Percentiles rank a stretch among this genome's conserved stretches.
Evolutionary conservation across 2,797 vertebrate genomes (phyloP).

Genomic region (Gadopsis bispinosus): DNA sequence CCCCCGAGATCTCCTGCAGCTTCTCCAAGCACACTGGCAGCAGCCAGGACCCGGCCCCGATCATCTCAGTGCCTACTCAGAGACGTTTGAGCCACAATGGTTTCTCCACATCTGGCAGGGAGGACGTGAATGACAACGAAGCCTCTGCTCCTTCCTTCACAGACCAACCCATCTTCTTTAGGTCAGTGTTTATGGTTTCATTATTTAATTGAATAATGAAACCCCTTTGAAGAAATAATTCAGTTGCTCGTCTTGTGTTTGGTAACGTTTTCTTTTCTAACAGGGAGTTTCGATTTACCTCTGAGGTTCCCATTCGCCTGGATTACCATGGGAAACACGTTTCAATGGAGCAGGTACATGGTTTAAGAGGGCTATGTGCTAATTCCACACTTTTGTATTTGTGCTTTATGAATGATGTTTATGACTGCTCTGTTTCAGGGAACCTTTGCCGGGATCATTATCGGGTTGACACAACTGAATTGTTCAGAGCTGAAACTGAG

Average conservation of each 20-base stretch:
- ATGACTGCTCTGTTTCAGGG: conserved; percentile 84
- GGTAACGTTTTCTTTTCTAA: conserved; percentile 8
- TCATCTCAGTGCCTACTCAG: conserved; percentile 92
- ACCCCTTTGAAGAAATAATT: neutral
- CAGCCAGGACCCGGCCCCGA: conserved; percentile 89
- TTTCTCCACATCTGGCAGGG: conserved; percentile 73
- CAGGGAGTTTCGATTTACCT: conserved; percentile 98
- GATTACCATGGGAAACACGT: conserved; percentile 99
- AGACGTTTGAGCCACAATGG: conserved; percentile 85
- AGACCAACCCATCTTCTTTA: conserved; percentile 97
- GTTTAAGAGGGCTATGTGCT: neutral
- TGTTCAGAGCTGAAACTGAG: conserved; percentile 97
- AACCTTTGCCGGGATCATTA: conserved; percentile 96
- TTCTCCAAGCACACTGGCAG: conserved; percentile 88
- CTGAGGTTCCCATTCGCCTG: conserved; percentile 96
- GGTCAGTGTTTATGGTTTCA: conserved; percentile 77
- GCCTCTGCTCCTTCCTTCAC: conserved; percentile 83
- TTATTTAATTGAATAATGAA: neutral
- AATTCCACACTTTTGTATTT: neutral
- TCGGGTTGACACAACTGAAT: conserved; percentile 96
- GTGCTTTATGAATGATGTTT: conserved; percentile 6
- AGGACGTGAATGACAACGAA: conserved; percentile 73
- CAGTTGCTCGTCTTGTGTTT: conserved; percentile 1
- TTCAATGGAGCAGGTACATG: conserved; percentile 95
- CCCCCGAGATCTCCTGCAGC: conserved; percentile 91